Conservation (phyloP, 30 jellyfish, hydroid and myxozoan species). For the Aurelia aurita complex sp. Pacific region DNA sequence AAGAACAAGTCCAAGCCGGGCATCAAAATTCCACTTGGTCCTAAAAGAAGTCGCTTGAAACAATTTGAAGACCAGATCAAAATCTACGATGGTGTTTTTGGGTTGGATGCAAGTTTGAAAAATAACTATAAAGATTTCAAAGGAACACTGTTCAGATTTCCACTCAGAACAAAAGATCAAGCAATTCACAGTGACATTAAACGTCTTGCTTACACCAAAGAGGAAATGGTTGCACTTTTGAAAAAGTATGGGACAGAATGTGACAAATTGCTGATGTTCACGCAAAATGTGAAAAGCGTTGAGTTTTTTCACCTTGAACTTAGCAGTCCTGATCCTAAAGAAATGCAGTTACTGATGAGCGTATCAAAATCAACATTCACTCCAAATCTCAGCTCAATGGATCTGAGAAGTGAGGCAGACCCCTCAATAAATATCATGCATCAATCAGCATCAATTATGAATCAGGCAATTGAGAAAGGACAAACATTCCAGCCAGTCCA, state of each 20-base stretch:
- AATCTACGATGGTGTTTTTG: constrained; percentile 72
- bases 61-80: constrained; percentile 56
- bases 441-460: neutral
- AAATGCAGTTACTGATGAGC: constrained; percentile 25
- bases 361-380: neutral
- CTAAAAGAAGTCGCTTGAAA: constrained; percentile 15
- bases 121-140: constrained; percentile 9
- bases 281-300: constrained; percentile 60
- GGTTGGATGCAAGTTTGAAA: constrained; percentile 44
- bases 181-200: constrained; percentile 63
- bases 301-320: constrained; percentile 28
- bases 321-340: constrained; percentile 16
- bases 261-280: constrained; percentile 55
- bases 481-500: neutral
- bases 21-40: constrained; percentile 41
- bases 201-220: constrained; percentile 31
- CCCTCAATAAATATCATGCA: constrained; percentile 1
- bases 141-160: constrained; percentile 81
- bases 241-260: constrained; percentile 34
- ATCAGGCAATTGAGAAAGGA: neutral
- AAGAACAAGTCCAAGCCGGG: constrained; percentile 74
- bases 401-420: neutral
- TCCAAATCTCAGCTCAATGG: neutral
- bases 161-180: constrained; percentile 64
- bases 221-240: constrained; percentile 57